Percentiles rank a stretch among this genome's conserved stretches.
Conservation (phyloP, 2,888 invertebrate genomes). For the Coecobrya sp. region DNA sequence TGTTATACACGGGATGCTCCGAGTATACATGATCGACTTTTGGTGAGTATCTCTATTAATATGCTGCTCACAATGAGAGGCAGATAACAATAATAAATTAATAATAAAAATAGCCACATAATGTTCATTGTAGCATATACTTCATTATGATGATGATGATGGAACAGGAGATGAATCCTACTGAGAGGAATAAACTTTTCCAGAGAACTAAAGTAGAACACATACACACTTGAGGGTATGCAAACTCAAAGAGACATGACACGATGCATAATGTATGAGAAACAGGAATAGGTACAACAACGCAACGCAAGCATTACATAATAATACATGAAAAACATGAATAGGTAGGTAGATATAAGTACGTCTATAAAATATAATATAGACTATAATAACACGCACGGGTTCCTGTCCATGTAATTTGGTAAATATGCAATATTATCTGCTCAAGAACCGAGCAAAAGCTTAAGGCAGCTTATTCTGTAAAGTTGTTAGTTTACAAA, state of each 20-base stretch:
- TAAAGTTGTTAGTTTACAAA: constrained; percentile 4
- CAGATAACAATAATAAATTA: neutral
- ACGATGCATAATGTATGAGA: constrained; percentile 36
- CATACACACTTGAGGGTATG: constrained; percentile 27
- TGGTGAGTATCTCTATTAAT: neutral
- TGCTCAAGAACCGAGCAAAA: neutral
- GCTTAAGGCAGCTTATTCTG: neutral
- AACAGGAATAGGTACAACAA: neutral
- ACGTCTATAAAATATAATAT: too few species aligned
- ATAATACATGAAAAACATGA: neutral
- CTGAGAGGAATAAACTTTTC: constrained; percentile 14
- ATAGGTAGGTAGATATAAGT: too few species aligned
- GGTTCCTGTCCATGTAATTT: neutral
- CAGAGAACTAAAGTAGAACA: constrained; percentile 23
- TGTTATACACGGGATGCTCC: neutral
- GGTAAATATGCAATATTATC: neutral
- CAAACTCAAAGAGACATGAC: constrained; percentile 35
- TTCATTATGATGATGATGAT: constrained; percentile 38
- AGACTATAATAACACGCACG: neutral
- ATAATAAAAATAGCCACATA: neutral
- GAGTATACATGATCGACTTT: neutral
- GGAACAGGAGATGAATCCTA: neutral
- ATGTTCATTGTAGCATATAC: neutral
- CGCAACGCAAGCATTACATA: neutral
- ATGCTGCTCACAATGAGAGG: neutral